These are phyloP conservation scores for Urocyon cinereoargenteus DNA, from an alignment of 2,797 vertebrate genomes.

Conservation along the genomic window DNA sequence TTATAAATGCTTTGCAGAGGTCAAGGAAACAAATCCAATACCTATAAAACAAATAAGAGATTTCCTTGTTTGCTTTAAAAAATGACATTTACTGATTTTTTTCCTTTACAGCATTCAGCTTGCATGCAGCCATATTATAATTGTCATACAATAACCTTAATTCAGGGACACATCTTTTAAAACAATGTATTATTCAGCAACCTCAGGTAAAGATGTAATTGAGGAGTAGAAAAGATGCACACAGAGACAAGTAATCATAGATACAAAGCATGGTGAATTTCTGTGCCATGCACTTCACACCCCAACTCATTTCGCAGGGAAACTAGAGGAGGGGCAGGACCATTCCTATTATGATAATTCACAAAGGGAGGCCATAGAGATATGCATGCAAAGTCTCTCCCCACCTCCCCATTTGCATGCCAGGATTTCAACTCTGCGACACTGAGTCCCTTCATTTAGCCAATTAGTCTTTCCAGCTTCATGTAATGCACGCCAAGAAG, in stretches of 20 bases:
- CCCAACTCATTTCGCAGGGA: constrained; percentile 86
- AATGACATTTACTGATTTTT: constrained; percentile 78
- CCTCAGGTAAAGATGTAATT: constrained; percentile 84
- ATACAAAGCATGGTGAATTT: constrained; percentile 84
- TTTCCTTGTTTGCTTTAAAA: constrained; percentile 76
- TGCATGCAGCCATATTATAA: constrained; percentile 81
- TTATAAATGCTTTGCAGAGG: constrained; percentile 66
- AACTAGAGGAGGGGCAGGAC: constrained; percentile 86
- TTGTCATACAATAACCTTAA: constrained; percentile 81
- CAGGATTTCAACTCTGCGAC: constrained; percentile 86
- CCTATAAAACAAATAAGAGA: constrained; percentile 63
- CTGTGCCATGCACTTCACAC: constrained; percentile 84
- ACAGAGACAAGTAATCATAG: constrained; percentile 81
- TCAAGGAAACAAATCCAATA: constrained; percentile 71
- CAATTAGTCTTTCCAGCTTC: constrained; percentile 85
- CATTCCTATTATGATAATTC: constrained; percentile 86
- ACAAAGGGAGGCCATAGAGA: constrained; percentile 86
- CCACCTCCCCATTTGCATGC: constrained; percentile 84
- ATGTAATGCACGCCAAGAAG: constrained; percentile 83
- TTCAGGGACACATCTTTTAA: constrained; percentile 83
- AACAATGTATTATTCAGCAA: constrained; percentile 86
- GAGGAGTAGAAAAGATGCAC: constrained; percentile 84
- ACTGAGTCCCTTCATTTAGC: constrained; percentile 83
- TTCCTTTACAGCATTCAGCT: constrained; percentile 75
- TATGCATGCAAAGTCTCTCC: constrained; percentile 84